Percentiles rank a stretch among this genome's conserved stretches.
Evolutionary conservation across 1,140 invertebrate genomes (phyloP).

Genomic region (Thaumatotibia leucotreta): DNA sequence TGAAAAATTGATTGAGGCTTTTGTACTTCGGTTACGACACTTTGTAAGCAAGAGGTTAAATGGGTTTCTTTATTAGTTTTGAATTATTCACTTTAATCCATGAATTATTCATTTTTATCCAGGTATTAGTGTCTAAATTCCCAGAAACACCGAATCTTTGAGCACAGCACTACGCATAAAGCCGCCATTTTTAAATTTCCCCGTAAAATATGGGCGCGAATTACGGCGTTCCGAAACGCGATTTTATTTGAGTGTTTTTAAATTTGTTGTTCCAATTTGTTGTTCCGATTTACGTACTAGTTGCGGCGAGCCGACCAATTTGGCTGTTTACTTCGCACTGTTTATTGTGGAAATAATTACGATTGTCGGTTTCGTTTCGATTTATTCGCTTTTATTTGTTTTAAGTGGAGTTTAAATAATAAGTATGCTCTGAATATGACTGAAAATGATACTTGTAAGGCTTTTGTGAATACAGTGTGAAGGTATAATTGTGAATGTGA

Average conservation of each 20-base stretch:
- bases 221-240: not conserved
- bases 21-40: too few relatives aligned
- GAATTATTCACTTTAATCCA: too few relatives aligned
- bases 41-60: too few relatives aligned
- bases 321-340: not conserved
- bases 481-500: too few relatives aligned
- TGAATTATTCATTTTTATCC: too few relatives aligned
- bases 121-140: not conserved
- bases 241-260: slow-evolving; percentile 1
- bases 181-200: not conserved
- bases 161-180: not conserved
- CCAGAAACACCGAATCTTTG: not conserved
- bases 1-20: too few relatives aligned
- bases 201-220: not conserved
- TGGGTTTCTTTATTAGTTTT: too few relatives aligned
- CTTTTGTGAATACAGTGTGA: too few relatives aligned
- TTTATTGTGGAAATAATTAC: not conserved
- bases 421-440: too few relatives aligned
- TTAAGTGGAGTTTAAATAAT: not conserved
- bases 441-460: too few relatives aligned
- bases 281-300: too few relatives aligned
- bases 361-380: not conserved
- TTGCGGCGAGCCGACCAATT: not conserved
- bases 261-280: not conserved
- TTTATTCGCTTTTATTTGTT: not conserved